Percentiles rank a stretch among this genome's conserved stretches.
These are phyloP conservation scores for Limnephilus auricula DNA, from an alignment of 2,888 invertebrate species.

Conservation along the genomic window DNA sequence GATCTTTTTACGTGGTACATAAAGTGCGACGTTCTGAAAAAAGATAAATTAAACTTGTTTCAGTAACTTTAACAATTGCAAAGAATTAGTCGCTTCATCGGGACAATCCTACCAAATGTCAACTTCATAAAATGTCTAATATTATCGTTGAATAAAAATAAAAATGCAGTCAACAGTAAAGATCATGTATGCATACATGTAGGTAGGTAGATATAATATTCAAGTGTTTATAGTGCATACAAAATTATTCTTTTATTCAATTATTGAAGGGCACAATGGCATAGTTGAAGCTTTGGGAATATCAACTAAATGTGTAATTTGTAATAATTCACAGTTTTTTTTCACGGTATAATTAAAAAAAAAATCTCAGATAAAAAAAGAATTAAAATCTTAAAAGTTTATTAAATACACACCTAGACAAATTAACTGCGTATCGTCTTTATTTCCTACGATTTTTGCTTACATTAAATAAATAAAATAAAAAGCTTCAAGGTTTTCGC, in stretches of 20 bases:
- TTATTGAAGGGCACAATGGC: background rate
- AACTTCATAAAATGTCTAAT: background rate
- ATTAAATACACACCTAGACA: background rate
- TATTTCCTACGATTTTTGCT: background rate
- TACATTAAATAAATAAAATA: background rate
- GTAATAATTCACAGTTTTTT: too few species aligned
- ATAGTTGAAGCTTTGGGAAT: too few species aligned
- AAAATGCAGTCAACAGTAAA: background rate
- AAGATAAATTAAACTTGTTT: background rate
- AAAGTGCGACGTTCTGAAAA: background rate
- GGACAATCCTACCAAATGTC: background rate
- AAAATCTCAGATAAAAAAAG: too few species aligned
- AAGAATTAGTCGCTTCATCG: background rate
- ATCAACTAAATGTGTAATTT: too few species aligned
- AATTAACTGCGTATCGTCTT: background rate
- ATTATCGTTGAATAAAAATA: background rate
- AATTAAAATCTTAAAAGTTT: too few species aligned
- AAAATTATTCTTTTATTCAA: background rate
- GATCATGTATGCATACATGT: background rate
- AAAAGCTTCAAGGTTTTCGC: background rate
- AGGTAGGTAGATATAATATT: background rate
- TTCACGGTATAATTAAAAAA: too few species aligned
- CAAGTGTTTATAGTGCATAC: background rate
- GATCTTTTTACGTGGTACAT: background rate
- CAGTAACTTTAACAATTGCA: background rate